Percentiles rank a stretch among this genome's conserved stretches.
phyloP scores from a whole-genome alignment of 2,888 invertebrate species.

The Synanthedon andrenaeformis region DNA sequence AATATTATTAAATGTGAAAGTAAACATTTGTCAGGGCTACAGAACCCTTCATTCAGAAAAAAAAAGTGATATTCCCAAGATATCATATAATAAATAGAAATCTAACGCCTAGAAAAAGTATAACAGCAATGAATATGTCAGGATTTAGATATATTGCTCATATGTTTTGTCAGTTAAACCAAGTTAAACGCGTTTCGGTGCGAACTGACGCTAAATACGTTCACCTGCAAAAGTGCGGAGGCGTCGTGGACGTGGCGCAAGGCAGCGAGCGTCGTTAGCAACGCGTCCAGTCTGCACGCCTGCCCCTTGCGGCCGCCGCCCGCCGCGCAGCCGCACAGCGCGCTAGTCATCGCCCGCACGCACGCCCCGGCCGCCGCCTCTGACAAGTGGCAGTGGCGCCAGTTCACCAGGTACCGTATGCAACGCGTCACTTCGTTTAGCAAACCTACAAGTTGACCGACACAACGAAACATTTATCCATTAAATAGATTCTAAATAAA shows the following conservation, averaged over 20 bases:
- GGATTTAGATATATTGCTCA: no score
- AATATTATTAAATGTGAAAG: no score
- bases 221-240: conserved; percentile 45
- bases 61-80: no score
- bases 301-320: conserved; percentile 52
- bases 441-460: conserved; percentile 31
- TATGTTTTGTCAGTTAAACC: no score
- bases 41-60: no score
- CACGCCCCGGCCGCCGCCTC: conserved; percentile 37
- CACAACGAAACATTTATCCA: not conserved
- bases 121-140: no score
- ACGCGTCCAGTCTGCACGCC: conserved; percentile 43
- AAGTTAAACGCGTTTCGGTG: no score
- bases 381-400: conserved; percentile 38
- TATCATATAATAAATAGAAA: no score
- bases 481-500: no score
- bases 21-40: no score
- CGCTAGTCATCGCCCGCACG: conserved; percentile 24
- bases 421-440: conserved; percentile 54
- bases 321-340: conserved; percentile 33
- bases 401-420: conserved; percentile 39
- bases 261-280: conserved; percentile 37
- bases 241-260: conserved; percentile 31
- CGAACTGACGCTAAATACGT: no score
- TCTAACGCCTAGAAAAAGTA: no score